phyloP scores from a whole-genome alignment of 1,140 invertebrate species.

The Fopius arisanus region DNA sequence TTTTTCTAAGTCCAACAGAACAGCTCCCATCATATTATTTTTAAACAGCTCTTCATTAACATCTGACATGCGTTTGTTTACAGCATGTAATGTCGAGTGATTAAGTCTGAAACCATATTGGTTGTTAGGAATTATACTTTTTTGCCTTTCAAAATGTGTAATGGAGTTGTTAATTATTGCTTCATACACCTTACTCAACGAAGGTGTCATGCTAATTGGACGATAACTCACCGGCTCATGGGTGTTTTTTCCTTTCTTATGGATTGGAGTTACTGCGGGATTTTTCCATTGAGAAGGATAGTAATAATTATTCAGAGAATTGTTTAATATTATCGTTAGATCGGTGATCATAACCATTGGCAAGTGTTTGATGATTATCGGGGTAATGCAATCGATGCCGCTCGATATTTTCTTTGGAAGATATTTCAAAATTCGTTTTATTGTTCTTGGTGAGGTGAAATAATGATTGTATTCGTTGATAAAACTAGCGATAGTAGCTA shows the following conservation, averaged over 20 bases:
- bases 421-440: constrained; percentile 6
- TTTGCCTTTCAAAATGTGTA: neutral
- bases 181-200: constrained; percentile 14
- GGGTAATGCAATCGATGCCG: constrained; percentile 11
- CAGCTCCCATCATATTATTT: constrained; percentile 5
- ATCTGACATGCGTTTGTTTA: constrained; percentile 19
- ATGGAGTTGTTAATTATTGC: constrained; percentile 18
- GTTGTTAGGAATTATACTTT: constrained; percentile 10
- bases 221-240: neutral
- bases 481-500: too few species aligned
- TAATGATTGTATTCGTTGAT: neutral
- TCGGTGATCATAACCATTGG: neutral
- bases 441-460: neutral
- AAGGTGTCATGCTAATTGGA: constrained; percentile 7
- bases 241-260: constrained; percentile 9
- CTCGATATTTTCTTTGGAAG: constrained; percentile 20
- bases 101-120: constrained; percentile 20
- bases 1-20: constrained; percentile 8
- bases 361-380: constrained; percentile 13
- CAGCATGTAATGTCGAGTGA: constrained; percentile 15
- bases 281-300: constrained; percentile 21
- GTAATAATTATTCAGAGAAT: constrained; percentile 20
- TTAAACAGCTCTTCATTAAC: neutral
- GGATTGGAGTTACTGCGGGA: neutral
- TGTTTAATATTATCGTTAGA: constrained; percentile 20